Base-by-base conservation (phyloP, 1,140 invertebrate genomes). In the Himalopsyche phryganea region DNA sequence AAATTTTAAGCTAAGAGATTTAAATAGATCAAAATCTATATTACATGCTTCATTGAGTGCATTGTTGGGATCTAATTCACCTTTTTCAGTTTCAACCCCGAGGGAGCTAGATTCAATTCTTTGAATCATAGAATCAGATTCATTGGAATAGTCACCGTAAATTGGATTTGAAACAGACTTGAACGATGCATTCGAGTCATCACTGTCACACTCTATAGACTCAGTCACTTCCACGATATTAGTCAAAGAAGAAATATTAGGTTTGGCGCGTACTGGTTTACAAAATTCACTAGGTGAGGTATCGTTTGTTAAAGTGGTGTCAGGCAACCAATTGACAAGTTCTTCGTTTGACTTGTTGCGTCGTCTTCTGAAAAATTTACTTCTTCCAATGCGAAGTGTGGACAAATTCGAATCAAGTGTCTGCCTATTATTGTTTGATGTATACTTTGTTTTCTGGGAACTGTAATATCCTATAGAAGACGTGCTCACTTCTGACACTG, bases 361-460 rank as follows among this genome's bases (percentile, higher is more conserved):
- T 47, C 68, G 71, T 69, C 46, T 59, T 32, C 74, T 76, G 48
- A 76, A 76, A 66, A 77, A 76, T 65, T 72, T 76, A 66, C 73
- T 77, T 49, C 76, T 76, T 3, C 74, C 73, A 55, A 75, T 75
- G 14, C 69, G 69, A 19, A 74, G 60, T 6, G 71, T 73, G 44
- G 69, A 47, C 2, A 48, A 19, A 19, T 41, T 56, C 11, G 53
- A 41, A 6, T 14, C 19, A 1, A 42, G 35, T 17, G 36, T 54
- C 11, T 23, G 13, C 13, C 15, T 19, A 45, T n/a, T 33, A n/a
- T 20, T 11, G 6, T 45, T 15, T 19, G 9, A 40, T 48, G 18
- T 4, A 13, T 9, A 28, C 15, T 32, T 28, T 56, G 15, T 28
- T 56, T 15, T n/a, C 14, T 15, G 23, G 46, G 33, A 28, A 38